Conservation (phyloP, 2,113 vertebrate species). For the Callaeas wilsoni region DNA sequence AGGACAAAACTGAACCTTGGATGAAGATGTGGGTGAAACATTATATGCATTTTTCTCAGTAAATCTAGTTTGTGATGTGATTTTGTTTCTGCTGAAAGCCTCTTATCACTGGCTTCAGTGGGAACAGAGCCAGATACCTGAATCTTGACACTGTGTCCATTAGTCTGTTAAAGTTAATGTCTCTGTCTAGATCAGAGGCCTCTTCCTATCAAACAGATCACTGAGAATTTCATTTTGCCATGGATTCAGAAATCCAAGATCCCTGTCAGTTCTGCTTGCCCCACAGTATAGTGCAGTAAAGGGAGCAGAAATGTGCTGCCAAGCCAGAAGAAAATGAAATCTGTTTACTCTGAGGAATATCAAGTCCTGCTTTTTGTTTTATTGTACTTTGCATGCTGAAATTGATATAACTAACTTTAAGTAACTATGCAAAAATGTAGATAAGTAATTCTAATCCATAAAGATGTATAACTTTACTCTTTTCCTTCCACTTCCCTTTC, state of each 20-base stretch:
- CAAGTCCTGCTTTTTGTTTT: neutral
- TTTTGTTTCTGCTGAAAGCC: constrained; percentile 21
- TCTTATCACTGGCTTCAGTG: neutral
- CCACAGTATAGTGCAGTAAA: neutral
- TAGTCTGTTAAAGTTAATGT: neutral
- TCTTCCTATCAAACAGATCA: neutral
- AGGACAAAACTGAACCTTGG: neutral
- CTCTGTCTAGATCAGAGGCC: neutral
- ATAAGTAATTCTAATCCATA: neutral
- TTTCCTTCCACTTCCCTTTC: constrained; percentile 16
- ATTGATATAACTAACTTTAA: constrained; percentile 5
- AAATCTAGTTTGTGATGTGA: neutral
- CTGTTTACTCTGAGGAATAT: neutral
- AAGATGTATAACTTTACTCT: constrained; percentile 45
- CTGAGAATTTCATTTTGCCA: neutral
- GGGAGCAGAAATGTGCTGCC: neutral
- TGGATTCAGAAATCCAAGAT: neutral
- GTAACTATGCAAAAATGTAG: constrained; percentile 21
- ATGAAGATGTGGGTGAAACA: constrained; percentile 28
- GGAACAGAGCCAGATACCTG: neutral
- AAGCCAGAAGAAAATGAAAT: neutral
- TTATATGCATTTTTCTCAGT: neutral
- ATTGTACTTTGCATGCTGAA: constrained; percentile 9
- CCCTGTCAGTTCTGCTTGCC: neutral
- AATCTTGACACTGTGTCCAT: neutral